These are phyloP conservation scores for Eucidaris tribuloides DNA, from an alignment of 35 echinoderm and acorn worm species.

Conservation along the genomic window DNA sequence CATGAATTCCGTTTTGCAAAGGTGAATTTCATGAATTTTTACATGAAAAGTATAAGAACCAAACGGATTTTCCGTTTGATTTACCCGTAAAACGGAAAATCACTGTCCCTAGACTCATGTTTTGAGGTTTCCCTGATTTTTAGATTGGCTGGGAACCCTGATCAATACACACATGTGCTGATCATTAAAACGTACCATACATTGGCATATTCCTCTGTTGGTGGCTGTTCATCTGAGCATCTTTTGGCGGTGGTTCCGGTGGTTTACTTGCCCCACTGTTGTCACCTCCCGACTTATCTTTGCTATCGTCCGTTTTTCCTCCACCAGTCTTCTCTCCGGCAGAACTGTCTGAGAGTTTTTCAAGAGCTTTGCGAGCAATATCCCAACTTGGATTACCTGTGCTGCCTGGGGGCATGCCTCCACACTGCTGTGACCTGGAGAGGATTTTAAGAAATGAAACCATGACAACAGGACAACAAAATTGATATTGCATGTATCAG, in stretches of 20 bases:
- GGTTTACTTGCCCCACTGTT: conserved; percentile 6
- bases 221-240: background rate
- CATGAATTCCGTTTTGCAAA: too few species aligned
- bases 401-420: background rate
- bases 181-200: conserved; percentile 29
- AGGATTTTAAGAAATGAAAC: background rate
- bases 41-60: too few species aligned
- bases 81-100: too few species aligned
- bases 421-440: conserved; percentile 39
- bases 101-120: too few species aligned
- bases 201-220: conserved; percentile 24
- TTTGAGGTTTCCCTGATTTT: too few species aligned
- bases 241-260: background rate
- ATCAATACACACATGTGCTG: background rate
- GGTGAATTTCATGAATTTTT: too few species aligned
- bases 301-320: conserved; percentile 5
- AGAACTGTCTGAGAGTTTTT: conserved; percentile 23
- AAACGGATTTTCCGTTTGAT: too few species aligned
- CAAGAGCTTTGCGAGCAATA: conserved; percentile 74
- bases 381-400: conserved; percentile 62
- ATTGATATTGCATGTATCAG: too few species aligned
- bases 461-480: background rate
- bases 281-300: background rate
- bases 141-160: too few species aligned
- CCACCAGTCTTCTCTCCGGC: background rate